These are phyloP conservation scores for Tapirus terrestris DNA, from an alignment of 2,113 vertebrate genomes.

Conservation along the genomic window DNA sequence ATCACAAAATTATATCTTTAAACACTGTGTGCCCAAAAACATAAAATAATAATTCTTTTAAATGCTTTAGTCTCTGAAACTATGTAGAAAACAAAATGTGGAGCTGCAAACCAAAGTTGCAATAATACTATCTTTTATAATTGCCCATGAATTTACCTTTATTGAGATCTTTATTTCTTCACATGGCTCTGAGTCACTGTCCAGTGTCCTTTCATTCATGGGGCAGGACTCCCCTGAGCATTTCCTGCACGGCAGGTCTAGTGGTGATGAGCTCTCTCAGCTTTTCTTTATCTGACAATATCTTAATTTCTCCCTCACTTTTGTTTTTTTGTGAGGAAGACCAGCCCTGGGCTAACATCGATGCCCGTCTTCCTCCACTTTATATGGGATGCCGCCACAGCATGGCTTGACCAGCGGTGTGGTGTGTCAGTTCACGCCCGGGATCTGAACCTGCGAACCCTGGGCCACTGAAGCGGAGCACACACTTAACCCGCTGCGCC, in stretches of 20 bases:
- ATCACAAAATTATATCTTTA: not conserved
- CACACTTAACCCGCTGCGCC: too few relatives aligned
- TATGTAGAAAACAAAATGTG: not conserved
- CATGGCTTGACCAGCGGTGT: too few relatives aligned
- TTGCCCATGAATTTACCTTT: not conserved
- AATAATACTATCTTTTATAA: not conserved
- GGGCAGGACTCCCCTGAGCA: not conserved
- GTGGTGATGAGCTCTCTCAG: not conserved
- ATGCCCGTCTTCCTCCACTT: too few relatives aligned
- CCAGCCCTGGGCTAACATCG: too few relatives aligned
- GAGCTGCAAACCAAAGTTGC: not conserved
- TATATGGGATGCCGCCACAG: too few relatives aligned
- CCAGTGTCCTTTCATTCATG: not conserved
- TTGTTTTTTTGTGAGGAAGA: not conserved
- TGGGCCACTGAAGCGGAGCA: too few relatives aligned
- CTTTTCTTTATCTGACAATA: not conserved
- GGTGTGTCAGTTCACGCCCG: too few relatives aligned
- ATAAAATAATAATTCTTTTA: not conserved
- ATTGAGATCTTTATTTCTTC: not conserved
- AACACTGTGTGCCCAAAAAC: not conserved
- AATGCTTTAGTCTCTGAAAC: not conserved
- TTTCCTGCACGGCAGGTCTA: not conserved
- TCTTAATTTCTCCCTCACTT: not conserved
- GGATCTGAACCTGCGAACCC: too few relatives aligned
- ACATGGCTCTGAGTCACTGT: not conserved